Base-by-base conservation (phyloP, 1,140 invertebrate species). In the Hesperophylax magnus region DNA sequence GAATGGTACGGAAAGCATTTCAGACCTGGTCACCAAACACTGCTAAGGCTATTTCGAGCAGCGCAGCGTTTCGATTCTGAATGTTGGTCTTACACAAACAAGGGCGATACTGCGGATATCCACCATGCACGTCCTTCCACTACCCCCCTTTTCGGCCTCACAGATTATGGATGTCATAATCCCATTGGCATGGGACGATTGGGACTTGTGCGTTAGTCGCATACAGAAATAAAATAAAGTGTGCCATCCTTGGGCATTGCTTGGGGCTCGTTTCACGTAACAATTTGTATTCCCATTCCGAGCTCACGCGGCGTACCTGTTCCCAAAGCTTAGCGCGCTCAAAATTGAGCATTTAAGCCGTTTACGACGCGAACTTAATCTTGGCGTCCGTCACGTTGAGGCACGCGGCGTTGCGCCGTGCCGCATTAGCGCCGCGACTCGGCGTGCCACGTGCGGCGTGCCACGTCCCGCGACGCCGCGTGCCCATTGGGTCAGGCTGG, bases 301-400 rank as follows among this genome's bases (percentile, higher is more conserved):
- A 22, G 34, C n/a, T 20, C 31, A 61, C 14, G 61, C 61, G 47
- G 75, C 47, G 60, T 78, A 78, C 31, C 27, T 78, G 61, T 24
- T 63, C 27, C 24, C 20, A 52, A 34, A 27, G 76, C 60, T 78
- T 22, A 65, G n/a, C 14, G 71, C 27, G 53, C 52, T 75, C 58
- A 75, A 75, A 56, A 75, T 75, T 75, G 76, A 78, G 60, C 58
- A 67, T 67, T 67, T 67, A 78, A 78, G 76, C 61, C 76, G 47
- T 78, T 78, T 67, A 27, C 61, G 76, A 78, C 61, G 76, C 58
- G 18, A 52, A 67, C 60, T 78, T 78, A 78, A 78, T 78, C 60
- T 78, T 52, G 20, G 31, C 61, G 58, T 61, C 31, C 47, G 75
- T 77, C 75, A 77, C 75, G 54, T 47, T 47, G 39, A 47, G 39